These are phyloP conservation scores for Leptestheria dahalacensis DNA, from an alignment of 1,140 invertebrate species.

Conservation along the genomic window DNA sequence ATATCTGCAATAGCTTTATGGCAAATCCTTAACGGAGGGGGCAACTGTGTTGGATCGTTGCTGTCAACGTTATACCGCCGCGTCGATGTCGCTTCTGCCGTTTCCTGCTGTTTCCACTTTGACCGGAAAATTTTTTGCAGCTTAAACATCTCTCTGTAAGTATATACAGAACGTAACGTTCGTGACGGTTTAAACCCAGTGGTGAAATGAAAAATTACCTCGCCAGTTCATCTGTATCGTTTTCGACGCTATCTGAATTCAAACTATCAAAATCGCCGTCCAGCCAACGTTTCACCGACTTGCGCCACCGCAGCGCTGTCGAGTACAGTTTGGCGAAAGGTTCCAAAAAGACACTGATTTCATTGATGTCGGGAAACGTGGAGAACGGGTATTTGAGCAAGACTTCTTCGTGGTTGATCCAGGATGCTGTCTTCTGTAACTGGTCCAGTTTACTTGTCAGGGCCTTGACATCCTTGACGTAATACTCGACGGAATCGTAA, in stretches of 20 bases:
- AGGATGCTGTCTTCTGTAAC: constrained; percentile 51
- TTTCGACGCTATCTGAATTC: constrained; percentile 51
- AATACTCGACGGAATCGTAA: constrained; percentile 33
- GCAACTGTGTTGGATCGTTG: constrained; percentile 53
- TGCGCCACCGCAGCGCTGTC: constrained; percentile 52
- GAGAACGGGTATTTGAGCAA: constrained; percentile 64
- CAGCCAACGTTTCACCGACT: constrained; percentile 69
- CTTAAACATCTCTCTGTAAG: constrained; percentile 47
- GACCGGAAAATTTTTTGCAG: constrained; percentile 63
- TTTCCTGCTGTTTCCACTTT: constrained; percentile 49
- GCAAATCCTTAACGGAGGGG: constrained; percentile 59
- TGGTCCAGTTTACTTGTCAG: constrained; percentile 55
- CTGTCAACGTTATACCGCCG: constrained; percentile 45
- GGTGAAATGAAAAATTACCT: constrained; percentile 27
- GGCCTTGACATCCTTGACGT: constrained; percentile 44
- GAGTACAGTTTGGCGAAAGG: constrained; percentile 37
- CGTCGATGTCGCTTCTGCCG: constrained; percentile 27
- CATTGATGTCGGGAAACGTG: constrained; percentile 53
- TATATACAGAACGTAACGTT: too few relatives aligned
- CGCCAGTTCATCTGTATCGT: constrained; percentile 49
- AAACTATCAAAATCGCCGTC: constrained; percentile 78
- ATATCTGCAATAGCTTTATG: constrained; percentile 51
- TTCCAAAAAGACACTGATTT: constrained; percentile 32
- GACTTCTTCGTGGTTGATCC: constrained; percentile 79
- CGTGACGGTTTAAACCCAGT: constrained; percentile 8